phyloP scores from a whole-genome alignment of 2,113 vertebrate genomes.

The Grantiella picta region DNA sequence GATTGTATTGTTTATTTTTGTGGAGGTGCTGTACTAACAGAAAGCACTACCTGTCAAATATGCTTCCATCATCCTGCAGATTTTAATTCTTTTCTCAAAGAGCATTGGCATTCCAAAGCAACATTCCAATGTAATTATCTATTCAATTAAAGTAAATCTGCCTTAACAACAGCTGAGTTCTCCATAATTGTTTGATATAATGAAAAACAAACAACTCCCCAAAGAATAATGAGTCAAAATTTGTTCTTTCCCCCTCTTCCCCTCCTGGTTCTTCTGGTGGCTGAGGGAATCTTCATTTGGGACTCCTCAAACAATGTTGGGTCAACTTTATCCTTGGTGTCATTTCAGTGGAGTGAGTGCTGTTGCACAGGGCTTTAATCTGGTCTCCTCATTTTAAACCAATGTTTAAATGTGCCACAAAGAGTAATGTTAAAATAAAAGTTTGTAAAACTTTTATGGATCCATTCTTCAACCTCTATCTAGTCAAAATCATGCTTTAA shows the following conservation, averaged over 20 bases:
- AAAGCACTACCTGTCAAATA: neutral
- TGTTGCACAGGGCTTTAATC: neutral
- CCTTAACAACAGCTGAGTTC: constrained; percentile 6
- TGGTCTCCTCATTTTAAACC: neutral
- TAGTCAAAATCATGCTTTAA: neutral
- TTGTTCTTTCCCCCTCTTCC: neutral
- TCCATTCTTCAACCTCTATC: neutral
- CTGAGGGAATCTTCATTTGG: neutral
- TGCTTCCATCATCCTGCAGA: neutral
- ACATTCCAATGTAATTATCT: constrained; percentile 9
- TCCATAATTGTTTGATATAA: neutral
- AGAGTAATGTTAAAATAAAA: neutral
- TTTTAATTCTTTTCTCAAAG: neutral
- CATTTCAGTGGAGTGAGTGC: neutral
- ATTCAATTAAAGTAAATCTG: constrained; percentile 32
- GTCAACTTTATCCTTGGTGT: neutral
- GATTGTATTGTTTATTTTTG: neutral
- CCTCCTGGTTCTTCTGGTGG: neutral
- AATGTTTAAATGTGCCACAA: neutral
- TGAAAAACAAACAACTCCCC: neutral
- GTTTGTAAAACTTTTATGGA: neutral
- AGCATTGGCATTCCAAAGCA: neutral
- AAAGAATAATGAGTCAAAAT: constrained; percentile 28
- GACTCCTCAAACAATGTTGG: neutral
- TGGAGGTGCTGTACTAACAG: neutral